A percentile compares a stretch with the other conserved stretches of the same genome.
These are phyloP conservation scores for Margarornis squamiger DNA, from an alignment of 2,797 vertebrate species.

Conservation along the genomic window DNA sequence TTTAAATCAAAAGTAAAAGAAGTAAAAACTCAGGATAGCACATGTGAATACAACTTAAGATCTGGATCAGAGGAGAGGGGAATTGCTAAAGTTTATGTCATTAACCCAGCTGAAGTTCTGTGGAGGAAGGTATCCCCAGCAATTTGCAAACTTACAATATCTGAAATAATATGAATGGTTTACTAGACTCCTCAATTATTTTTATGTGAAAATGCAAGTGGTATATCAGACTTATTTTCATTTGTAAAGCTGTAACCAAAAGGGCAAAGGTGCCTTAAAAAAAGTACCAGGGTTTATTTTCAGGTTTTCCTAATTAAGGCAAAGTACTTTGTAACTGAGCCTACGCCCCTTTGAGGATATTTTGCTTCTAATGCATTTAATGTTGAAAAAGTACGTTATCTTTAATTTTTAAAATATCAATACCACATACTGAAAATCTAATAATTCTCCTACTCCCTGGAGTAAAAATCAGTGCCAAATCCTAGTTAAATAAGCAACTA, in stretches of 20 bases:
- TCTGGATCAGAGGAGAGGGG: neutral
- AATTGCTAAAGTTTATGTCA: neutral
- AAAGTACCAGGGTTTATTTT: constrained; percentile 1
- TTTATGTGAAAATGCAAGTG: neutral
- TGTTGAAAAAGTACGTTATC: neutral
- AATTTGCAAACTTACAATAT: neutral
- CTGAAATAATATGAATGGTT: neutral
- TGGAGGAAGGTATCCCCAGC: neutral
- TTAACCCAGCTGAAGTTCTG: neutral
- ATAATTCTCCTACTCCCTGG: neutral
- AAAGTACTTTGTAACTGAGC: neutral
- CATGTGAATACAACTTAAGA: neutral
- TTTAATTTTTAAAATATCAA: constrained; percentile 43
- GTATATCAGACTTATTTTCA: neutral
- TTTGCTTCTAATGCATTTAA: constrained; percentile 7
- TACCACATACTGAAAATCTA: neutral
- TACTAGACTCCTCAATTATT: neutral
- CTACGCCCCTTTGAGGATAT: neutral
- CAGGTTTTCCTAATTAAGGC: neutral
- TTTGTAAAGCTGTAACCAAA: neutral
- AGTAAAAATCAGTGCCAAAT: neutral
- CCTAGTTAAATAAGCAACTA: neutral
- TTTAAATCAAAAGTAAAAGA: neutral
- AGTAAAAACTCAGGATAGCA: neutral
- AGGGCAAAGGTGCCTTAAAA: neutral